Evolutionary conservation across 2,797 vertebrate genomes (phyloP).

Genomic region (Pangasius sanitwongsei): DNA sequence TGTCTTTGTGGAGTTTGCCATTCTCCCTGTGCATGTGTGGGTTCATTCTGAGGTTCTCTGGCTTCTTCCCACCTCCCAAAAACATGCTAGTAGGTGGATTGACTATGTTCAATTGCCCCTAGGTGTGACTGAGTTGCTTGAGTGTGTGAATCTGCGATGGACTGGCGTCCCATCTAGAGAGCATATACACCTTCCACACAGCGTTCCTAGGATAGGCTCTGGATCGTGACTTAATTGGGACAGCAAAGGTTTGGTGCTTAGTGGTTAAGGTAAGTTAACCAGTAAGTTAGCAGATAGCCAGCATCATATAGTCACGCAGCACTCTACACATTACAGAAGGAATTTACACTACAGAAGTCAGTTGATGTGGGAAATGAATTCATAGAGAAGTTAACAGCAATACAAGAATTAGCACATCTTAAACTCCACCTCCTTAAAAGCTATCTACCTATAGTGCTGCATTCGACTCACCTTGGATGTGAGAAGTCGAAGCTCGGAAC

Average conservation of each 20-base stretch:
- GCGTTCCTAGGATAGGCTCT: neutral
- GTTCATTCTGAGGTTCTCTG: neutral
- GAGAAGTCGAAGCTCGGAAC: no score
- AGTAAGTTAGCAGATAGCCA: neutral
- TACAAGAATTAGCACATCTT: neutral
- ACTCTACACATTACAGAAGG: neutral
- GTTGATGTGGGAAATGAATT: no score
- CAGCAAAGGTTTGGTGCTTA: no score
- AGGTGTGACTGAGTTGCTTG: neutral
- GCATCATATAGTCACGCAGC: neutral
- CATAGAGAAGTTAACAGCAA: neutral
- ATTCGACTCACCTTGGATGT: no score
- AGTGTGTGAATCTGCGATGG: neutral
- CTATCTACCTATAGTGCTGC: neutral
- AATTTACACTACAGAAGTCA: neutral
- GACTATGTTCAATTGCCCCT: no score
- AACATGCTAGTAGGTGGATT: no score
- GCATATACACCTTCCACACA: neutral
- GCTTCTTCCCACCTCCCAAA: neutral
- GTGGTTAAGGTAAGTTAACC: no score
- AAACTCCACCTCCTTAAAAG: neutral
- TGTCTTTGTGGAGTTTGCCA: neutral
- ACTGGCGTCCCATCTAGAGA: no score
- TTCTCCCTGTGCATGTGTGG: neutral
- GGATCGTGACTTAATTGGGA: neutral